Conservation (phyloP, 2,797 vertebrate species). For the Melanitta fusca region DNA sequence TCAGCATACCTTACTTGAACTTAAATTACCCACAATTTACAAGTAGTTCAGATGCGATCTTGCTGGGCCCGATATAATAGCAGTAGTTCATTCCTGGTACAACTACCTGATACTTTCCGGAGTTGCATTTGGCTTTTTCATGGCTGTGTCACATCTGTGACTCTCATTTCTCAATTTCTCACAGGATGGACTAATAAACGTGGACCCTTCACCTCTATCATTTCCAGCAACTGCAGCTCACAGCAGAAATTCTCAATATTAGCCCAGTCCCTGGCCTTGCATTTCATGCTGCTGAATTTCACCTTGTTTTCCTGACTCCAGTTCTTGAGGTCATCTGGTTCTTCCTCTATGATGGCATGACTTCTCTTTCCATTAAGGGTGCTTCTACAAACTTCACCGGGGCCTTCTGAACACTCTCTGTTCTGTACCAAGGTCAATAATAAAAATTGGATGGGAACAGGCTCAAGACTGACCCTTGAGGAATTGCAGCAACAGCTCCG, state of each 20-base stretch:
- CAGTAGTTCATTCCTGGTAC: neutral
- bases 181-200: neutral
- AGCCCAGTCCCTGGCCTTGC: neutral
- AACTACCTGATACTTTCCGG: conserved; percentile 9
- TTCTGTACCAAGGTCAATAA: neutral
- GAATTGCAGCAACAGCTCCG: neutral
- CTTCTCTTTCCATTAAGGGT: neutral
- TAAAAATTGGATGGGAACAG: neutral
- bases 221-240: conserved; percentile 33
- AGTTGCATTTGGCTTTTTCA: neutral
- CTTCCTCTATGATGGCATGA: neutral
- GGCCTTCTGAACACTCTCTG: neutral
- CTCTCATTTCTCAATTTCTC: neutral
- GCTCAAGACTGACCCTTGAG: neutral
- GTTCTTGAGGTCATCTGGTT: neutral
- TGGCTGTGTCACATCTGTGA: neutral
- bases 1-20: neutral
- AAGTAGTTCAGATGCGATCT: neutral
- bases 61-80: neutral
- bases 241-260: neutral
- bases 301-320: neutral
- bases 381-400: neutral
- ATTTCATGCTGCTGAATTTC: neutral
- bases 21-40: conserved; percentile 30
- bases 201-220: conserved; percentile 25